These are phyloP conservation scores for Orbicella faveolata DNA, from an alignment of 64 coral and sea anemone species.

Conservation along the genomic window DNA sequence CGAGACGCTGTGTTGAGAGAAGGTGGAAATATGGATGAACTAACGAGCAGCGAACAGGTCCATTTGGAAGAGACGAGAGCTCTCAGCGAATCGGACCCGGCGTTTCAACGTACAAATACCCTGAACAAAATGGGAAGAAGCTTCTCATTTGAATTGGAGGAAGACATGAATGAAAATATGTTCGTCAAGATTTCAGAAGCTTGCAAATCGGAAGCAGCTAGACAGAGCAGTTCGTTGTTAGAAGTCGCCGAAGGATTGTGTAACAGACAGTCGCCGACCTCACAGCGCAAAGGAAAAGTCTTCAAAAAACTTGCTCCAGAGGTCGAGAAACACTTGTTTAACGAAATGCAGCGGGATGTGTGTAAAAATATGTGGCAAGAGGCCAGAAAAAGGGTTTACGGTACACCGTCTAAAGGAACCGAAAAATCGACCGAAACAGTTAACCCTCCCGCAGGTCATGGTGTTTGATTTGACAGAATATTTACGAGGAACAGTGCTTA, in stretches of 20 bases:
- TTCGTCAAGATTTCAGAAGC: constrained; percentile 68
- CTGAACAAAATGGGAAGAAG: constrained; percentile 6
- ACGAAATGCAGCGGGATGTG: constrained; percentile 72
- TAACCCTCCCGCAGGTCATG: background rate
- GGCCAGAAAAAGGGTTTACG: constrained; percentile 62
- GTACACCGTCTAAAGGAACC: constrained; percentile 17
- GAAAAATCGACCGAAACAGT: background rate
- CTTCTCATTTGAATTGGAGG: constrained; percentile 13
- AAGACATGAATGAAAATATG: constrained; percentile 47
- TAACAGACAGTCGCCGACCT: constrained; percentile 39
- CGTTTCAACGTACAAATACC: background rate
- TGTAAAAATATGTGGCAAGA: constrained; percentile 80
- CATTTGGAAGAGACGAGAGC: constrained; percentile 5
- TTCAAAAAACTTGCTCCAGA: constrained; percentile 89
- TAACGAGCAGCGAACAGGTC: constrained; percentile 58
- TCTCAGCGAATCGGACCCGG: background rate
- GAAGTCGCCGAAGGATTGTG: constrained; percentile 68
- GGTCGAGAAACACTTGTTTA: constrained; percentile 79
- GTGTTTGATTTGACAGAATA: background rate
- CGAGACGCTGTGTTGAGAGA: background rate
- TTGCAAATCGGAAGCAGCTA: constrained; percentile 70
- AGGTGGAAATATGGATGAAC: background rate
- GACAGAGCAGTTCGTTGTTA: constrained; percentile 60
- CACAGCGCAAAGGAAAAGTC: constrained; percentile 72
- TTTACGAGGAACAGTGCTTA: background rate